phyloP scores from a whole-genome alignment of 2,888 invertebrate species.

The Suillia variegata region DNA sequence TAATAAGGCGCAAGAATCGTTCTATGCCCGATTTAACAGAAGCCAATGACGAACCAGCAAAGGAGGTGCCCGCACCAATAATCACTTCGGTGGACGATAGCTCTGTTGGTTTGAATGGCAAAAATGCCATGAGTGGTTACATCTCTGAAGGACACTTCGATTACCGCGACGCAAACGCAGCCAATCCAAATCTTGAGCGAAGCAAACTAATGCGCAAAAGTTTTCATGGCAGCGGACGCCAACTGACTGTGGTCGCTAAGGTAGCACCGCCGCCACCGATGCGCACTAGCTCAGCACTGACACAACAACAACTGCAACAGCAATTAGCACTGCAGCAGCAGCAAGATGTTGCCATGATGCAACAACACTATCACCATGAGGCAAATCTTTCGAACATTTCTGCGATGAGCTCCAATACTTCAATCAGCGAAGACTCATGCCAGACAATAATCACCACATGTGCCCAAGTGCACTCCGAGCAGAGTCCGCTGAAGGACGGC shows the following conservation, averaged over 20 bases:
- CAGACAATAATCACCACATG: conserved; percentile 77
- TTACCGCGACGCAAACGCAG: conserved; percentile 64
- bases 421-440: conserved; percentile 63
- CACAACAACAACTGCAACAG: conserved; percentile 58
- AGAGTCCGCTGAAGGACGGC: conserved; percentile 69
- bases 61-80: conserved; percentile 58
- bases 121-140: conserved; percentile 73
- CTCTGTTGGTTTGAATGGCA: conserved; percentile 69
- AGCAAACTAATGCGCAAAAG: conserved; percentile 89
- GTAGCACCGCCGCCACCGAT: conserved; percentile 86
- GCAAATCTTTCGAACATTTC: conserved; percentile 59
- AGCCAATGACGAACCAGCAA: conserved; percentile 65
- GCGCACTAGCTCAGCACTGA: conserved; percentile 82
- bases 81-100: conserved; percentile 75
- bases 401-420: conserved; percentile 60
- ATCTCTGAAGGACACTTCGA: conserved; percentile 87
- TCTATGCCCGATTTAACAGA: conserved; percentile 92
- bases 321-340: conserved; percentile 73
- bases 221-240: conserved; percentile 84
- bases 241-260: conserved; percentile 80
- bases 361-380: conserved; percentile 58
- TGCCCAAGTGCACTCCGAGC: conserved; percentile 85
- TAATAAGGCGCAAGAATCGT: conserved; percentile 85
- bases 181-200: conserved; percentile 83
- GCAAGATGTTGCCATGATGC: conserved; percentile 44